phyloP scores from a whole-genome alignment of 2,113 vertebrate species.

The Bufo gargarizans region DNA sequence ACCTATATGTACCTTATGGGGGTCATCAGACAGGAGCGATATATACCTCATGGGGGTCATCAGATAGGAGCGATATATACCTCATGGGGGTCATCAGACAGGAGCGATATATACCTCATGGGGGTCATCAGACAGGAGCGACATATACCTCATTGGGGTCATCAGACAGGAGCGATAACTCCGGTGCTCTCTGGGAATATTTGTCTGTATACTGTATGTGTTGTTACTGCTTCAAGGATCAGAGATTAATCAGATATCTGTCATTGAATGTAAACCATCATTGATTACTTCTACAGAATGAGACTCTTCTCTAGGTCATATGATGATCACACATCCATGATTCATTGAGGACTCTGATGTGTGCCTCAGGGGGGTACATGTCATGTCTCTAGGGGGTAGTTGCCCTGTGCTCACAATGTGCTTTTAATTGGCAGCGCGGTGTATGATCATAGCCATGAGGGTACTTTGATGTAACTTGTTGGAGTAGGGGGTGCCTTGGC shows the following conservation, averaged over 20 bases:
- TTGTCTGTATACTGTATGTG: too few species aligned
- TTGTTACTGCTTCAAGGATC: background rate
- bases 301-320: background rate
- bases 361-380: background rate
- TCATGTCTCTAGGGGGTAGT: background rate
- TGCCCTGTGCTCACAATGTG: background rate
- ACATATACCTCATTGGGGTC: too few species aligned
- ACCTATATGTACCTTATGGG: too few species aligned
- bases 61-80: too few species aligned
- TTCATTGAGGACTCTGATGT: too few species aligned
- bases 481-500: background rate
- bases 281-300: background rate
- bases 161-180: background rate
- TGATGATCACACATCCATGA: background rate
- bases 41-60: too few species aligned
- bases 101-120: too few species aligned
- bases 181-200: background rate
- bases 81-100: too few species aligned
- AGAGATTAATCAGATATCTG: background rate
- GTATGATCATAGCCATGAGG: background rate
- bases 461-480: background rate
- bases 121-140: too few species aligned
- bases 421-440: background rate
- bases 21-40: too few species aligned
- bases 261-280: background rate